Evolutionary conservation across 2,888 invertebrate genomes (phyloP).

Genomic region (Agrotis segetum): DNA sequence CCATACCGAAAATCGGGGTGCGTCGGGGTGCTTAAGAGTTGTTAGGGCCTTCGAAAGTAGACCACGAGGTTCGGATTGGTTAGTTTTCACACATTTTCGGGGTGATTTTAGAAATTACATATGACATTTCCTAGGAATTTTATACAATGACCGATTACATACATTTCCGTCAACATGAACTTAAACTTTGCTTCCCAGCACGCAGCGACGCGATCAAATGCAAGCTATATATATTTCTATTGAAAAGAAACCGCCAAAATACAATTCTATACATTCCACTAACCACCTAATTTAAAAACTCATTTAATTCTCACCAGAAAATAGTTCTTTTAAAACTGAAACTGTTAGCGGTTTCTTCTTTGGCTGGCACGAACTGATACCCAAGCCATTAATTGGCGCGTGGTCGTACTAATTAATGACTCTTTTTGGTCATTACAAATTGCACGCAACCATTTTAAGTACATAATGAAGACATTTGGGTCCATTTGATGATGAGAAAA

Average conservation of each 20-base stretch:
- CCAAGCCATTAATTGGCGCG: conserved; percentile 13
- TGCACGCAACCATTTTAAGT: conserved; percentile 42
- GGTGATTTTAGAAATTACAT: no score
- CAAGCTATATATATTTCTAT: no score
- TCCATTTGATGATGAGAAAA: conserved; percentile 1
- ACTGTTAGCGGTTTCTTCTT: conserved; percentile 1
- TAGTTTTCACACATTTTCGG: no score
- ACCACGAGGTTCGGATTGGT: no score
- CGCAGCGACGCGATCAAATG: not conserved
- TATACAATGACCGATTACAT: no score
- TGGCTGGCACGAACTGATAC: conserved; percentile 47
- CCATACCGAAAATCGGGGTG: no score
- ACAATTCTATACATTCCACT: not conserved
- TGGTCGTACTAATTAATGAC: conserved; percentile 33
- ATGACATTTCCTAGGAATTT: no score
- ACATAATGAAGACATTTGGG: not conserved
- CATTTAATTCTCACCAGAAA: not conserved
- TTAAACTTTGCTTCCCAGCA: not conserved
- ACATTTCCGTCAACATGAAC: no score
- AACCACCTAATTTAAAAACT: conserved; percentile 16
- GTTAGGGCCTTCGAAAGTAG: no score
- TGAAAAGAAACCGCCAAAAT: not conserved
- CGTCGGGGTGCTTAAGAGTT: no score
- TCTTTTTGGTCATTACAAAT: conserved; percentile 26
- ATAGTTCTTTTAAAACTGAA: conserved; percentile 24